Evolutionary conservation across 1,140 invertebrate species (phyloP).

Genomic region (Rhagoletis pomonella): DNA sequence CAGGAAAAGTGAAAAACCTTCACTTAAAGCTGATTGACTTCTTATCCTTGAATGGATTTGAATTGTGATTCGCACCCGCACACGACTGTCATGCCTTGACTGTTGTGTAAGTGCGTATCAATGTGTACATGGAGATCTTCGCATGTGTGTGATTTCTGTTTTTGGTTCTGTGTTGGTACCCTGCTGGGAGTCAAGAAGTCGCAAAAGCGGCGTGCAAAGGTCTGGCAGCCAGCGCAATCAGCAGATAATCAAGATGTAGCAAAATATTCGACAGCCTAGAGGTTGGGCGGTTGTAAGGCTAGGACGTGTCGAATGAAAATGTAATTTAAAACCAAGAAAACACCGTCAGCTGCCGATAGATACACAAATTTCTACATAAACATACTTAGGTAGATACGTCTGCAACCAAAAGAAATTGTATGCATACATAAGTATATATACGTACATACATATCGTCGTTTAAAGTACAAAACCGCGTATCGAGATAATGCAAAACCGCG

Average conservation of each 20-base stretch:
- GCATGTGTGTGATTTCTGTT: background rate
- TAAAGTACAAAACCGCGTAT: too few species aligned
- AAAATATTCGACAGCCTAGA: background rate
- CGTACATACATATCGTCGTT: background rate
- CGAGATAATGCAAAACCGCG: too few species aligned
- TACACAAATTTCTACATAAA: too few species aligned
- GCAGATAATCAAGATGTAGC: conserved; percentile 52
- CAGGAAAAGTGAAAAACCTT: conserved; percentile 49
- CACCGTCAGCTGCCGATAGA: background rate
- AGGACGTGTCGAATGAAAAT: conserved; percentile 1
- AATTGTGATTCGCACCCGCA: conserved; percentile 42
- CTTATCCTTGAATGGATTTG: conserved; percentile 54
- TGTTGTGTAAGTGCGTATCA: background rate
- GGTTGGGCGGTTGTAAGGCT: background rate
- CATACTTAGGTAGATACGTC: too few species aligned
- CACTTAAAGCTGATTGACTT: conserved; percentile 49
- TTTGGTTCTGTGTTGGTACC: conserved; percentile 3
- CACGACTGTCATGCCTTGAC: background rate
- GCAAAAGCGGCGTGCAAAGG: background rate
- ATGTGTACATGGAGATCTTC: background rate
- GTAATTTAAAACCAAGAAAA: conserved; percentile 50
- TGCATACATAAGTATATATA: background rate
- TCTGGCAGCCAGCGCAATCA: background rate
- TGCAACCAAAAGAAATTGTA: too few species aligned
- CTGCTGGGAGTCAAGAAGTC: conserved; percentile 22